Evolutionary conservation across 2,113 vertebrate species (phyloP).

Genomic region (Petrocephalus microphthalmus): DNA sequence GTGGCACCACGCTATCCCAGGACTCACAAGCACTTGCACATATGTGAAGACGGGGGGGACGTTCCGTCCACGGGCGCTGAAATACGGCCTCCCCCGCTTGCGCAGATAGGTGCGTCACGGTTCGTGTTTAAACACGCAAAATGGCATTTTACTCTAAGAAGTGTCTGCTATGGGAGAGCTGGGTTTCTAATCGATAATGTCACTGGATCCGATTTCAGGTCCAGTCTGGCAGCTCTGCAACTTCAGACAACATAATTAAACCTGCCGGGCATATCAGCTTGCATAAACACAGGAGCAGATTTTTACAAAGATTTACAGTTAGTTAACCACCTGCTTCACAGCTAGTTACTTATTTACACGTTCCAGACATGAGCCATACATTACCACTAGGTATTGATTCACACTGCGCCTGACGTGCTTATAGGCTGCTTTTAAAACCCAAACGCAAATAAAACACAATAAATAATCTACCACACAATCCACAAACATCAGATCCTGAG

Average conservation of each 20-base stretch:
- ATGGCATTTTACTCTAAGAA: background rate
- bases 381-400: background rate
- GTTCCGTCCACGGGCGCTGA: background rate
- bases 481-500: background rate
- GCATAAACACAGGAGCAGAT: background rate
- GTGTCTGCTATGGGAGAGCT: background rate
- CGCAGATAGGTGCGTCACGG: background rate
- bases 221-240: background rate
- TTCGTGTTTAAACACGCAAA: background rate
- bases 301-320: background rate
- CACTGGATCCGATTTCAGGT: background rate
- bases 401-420: background rate
- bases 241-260: background rate
- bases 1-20: background rate
- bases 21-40: background rate
- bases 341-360: background rate
- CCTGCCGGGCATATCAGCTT: background rate
- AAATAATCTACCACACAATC: background rate
- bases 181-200: background rate
- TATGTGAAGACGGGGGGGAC: background rate
- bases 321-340: background rate
- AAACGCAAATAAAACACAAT: background rate
- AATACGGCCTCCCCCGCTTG: background rate
- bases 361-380: background rate
- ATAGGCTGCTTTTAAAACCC: background rate